phyloP scores from a whole-genome alignment of 2,888 invertebrate species.

The Belgica antarctica region DNA sequence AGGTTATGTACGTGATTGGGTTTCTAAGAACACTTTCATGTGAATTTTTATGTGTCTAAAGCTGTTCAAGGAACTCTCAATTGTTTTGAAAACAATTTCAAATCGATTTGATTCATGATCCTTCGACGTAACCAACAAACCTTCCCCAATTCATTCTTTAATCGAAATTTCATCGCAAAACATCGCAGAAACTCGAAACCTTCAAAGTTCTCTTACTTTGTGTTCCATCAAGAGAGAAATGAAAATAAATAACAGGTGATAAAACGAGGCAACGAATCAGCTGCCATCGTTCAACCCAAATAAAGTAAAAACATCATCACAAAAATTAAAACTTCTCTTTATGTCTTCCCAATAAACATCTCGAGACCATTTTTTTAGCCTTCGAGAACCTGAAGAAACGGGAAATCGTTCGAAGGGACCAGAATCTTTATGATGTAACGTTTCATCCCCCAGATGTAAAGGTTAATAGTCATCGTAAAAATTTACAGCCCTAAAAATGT shows the following conservation, averaged over 20 bases:
- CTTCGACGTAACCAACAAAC: too few relatives aligned
- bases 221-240: conserved; percentile 4
- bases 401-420: neutral
- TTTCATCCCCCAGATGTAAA: neutral
- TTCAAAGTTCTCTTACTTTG: neutral
- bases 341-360: conserved; percentile 18
- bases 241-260: conserved; percentile 32
- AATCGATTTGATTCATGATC: too few relatives aligned
- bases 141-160: too few relatives aligned
- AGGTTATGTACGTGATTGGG: too few relatives aligned
- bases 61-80: too few relatives aligned
- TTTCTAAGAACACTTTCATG: too few relatives aligned
- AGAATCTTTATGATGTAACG: conserved; percentile 3
- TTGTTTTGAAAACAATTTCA: too few relatives aligned
- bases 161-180: too few relatives aligned
- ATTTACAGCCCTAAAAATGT: neutral
- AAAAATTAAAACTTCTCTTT: neutral
- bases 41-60: too few relatives aligned
- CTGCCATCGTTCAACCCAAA: neutral
- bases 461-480: neutral
- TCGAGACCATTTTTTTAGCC: conserved; percentile 12
- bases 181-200: too few relatives aligned
- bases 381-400: neutral
- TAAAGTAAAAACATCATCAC: neutral
- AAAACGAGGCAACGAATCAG: neutral